Evolutionary conservation across 2,888 invertebrate genomes (phyloP), one percentile per base, ranked within the genome.

Genomic region (Sericinus montela): DNA sequence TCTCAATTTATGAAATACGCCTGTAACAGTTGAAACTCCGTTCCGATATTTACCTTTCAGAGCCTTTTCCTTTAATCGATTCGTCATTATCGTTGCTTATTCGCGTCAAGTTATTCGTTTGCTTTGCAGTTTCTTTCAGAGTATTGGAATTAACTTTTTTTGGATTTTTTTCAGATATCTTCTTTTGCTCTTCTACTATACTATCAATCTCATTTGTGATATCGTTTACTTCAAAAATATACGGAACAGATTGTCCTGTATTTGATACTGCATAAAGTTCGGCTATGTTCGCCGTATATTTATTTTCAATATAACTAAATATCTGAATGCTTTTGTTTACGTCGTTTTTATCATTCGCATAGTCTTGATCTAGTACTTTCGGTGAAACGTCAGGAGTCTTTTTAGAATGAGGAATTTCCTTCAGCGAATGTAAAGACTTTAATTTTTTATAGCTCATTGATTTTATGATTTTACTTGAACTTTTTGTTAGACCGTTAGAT

Each of bases 201-300:
- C 46, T 29, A 38, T 72, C 64, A 10, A 72, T 51, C 7, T 75
- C 75, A 51, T 58, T 63, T 16, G 61, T 45, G 69, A 84, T 79
- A 52, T 84, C 72, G 11, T 51, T 55, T n/a, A 77, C 56, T 50
- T 75, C 69, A 54, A 83, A 83, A 34, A 84, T 51, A 45, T 79
- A 80, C 6, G 65, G 54, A 49, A 62, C 44, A n/a, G 62, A 55
- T 52, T 25, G 60, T 3, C 50, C 8, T 19, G 39, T 45, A 46
- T 11, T 55, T 16, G 60, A 53, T 8, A 36, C 38, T 35, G 53
- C 51, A 53, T 69, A 68, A 25, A 63, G 37, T 50, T 78, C 71
- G 29, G 61, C 65, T 1, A 77, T 59, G 59, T 39, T 66, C 19
- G 57, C 62, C 4, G 49, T 42, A 56, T 69, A 83, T 56, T 80